Conservation (phyloP, 2,888 invertebrate species). For the Torymus auratus region DNA sequence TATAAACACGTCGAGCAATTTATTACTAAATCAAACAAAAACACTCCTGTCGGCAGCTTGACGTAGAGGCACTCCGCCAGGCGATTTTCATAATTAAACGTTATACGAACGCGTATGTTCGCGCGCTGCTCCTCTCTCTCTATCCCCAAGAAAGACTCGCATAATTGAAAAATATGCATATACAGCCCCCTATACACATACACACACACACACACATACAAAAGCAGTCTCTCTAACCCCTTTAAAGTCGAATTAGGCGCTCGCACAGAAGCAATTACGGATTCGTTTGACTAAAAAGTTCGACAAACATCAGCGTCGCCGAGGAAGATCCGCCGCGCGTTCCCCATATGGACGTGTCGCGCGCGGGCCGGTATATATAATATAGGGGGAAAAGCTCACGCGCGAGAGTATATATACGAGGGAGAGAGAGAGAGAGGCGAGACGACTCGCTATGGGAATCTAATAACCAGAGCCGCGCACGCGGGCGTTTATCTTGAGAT, state of each 20-base stretch:
- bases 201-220: background rate
- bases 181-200: no score
- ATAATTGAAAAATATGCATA: conserved; percentile 25
- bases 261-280: conserved; percentile 2
- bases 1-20: conserved; percentile 1
- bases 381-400: no score
- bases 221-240: no score
- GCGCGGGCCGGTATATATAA: no score
- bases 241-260: conserved; percentile 1
- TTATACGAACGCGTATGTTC: background rate
- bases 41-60: background rate
- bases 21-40: conserved; percentile 2
- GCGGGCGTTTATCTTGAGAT: conserved; percentile 64
- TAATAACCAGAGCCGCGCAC: conserved; percentile 13
- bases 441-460: conserved; percentile 21
- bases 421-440: conserved; percentile 1
- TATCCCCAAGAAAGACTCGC: background rate
- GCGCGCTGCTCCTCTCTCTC: background rate
- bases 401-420: no score
- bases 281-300: conserved; percentile 5
- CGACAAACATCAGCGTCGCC: background rate
- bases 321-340: no score
- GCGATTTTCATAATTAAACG: conserved; percentile 10
- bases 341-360: no score
- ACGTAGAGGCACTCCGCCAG: background rate